Percentiles rank a stretch among this genome's conserved stretches.
These are phyloP conservation scores for Eugnorisma glareosa DNA, from an alignment of 2,888 invertebrate species.

Conservation along the genomic window DNA sequence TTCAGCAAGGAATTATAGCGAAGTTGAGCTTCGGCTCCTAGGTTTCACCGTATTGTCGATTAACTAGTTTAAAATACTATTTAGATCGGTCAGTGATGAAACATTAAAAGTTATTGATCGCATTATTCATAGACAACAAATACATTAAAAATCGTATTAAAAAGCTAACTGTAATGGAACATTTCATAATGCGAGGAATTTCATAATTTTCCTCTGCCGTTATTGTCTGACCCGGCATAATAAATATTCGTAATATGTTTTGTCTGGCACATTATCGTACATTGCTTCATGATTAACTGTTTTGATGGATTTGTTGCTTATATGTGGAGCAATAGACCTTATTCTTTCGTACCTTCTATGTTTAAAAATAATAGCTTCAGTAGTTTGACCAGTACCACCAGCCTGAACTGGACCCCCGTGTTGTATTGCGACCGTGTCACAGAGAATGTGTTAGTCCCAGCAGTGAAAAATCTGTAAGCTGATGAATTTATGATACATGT, in stretches of 20 bases:
- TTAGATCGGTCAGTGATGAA: not conserved
- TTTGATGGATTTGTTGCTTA: constrained; percentile 15
- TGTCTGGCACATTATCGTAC: not conserved
- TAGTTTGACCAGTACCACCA: not conserved
- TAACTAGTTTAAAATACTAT: not conserved
- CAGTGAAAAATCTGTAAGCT: not conserved
- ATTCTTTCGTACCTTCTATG: not conserved
- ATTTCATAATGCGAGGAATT: constrained; percentile 37
- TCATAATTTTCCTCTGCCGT: constrained; percentile 37
- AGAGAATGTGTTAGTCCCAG: not conserved
- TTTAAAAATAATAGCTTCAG: not conserved
- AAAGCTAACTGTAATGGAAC: constrained; percentile 4
- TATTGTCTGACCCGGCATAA: constrained; percentile 32
- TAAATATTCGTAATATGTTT: constrained; percentile 26
- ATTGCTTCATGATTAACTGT: constrained; percentile 5
- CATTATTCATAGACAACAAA: not conserved
- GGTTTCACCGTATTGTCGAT: not conserved
- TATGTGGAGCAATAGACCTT: not conserved
- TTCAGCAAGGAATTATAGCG: not conserved
- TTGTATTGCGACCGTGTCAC: not conserved
- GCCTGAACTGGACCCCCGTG: not conserved
- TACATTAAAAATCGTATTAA: constrained; percentile 23
- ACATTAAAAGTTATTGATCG: not conserved
- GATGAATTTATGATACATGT: not conserved
- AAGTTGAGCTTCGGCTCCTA: not conserved